Base-by-base conservation (phyloP, 2,888 invertebrate genomes). In the Belgica antarctica region DNA sequence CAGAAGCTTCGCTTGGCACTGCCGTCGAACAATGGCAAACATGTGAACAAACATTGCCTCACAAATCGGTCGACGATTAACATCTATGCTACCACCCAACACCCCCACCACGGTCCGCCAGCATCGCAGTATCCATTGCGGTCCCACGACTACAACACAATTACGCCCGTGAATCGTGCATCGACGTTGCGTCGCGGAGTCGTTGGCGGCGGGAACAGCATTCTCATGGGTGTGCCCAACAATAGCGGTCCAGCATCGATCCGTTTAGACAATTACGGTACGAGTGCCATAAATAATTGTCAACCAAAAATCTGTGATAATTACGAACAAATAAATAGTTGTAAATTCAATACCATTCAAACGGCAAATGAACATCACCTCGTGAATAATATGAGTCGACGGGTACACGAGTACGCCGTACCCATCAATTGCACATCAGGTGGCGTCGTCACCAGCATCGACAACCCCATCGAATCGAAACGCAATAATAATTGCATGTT, bases 1-100 rank as follows among this genome's bases (percentile, higher is more conserved):
- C 94, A 95, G 78, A 96, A 96, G 81, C 83, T 97, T 73, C 87
- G 91, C 77, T 92, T 92, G 77, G 91, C 94, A 70, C 87, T 96
- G 87, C 95, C 95, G 31, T 70, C 70, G 15, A n/a, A 25, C 1
- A 46, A 27, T 12, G 66, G 46, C 17, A 71, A 71, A 62, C 46
- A 46, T 19, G 2, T 31, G 52, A 72, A 72, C 28, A 73, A 72
- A 59, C 72, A 72, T 47, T 71, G 72, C 46, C 47, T 73, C 15
- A 71, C 73, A 8, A 72, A 74, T 65, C 72, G 72, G 52, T 86
- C 87, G 72, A 85, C 87, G 74, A 85, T 86, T 76, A 88, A 88
- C 79, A 88, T 88, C 80, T 88, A 88, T 81, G 88, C 88, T 73
- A 85, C 88, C 72, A 85, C 82, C 15, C 77, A 77, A 68, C 76